Conservation (phyloP, 2,888 invertebrate genomes). For the Microctonus brassicae region DNA sequence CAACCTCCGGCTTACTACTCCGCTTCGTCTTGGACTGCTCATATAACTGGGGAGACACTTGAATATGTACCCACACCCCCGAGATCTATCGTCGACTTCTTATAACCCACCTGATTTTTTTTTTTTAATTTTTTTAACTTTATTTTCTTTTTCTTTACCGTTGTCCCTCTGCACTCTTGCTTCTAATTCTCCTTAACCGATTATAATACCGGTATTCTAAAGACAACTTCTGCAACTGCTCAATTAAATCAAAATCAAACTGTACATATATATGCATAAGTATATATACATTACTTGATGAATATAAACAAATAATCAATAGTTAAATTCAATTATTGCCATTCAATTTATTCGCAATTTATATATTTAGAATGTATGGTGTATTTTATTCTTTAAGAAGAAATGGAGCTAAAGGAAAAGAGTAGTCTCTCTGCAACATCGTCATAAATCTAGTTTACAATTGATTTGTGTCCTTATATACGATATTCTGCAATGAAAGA, state of each 20-base stretch:
- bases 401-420: neutral
- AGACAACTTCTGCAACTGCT: too few species aligned
- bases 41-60: conserved; percentile 24
- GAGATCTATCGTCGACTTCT: neutral
- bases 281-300: too few species aligned
- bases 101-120: neutral
- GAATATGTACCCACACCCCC: conserved; percentile 11
- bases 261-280: too few species aligned
- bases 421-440: neutral
- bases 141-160: neutral
- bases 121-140: neutral
- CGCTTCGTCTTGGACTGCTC: conserved; percentile 30
- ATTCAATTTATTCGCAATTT: too few species aligned
- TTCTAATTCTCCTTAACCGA: neutral
- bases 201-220: too few species aligned
- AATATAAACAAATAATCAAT: too few species aligned
- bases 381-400: too few species aligned
- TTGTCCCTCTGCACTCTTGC: neutral
- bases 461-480: neutral
- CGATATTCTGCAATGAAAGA: neutral
- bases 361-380: too few species aligned
- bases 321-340: too few species aligned
- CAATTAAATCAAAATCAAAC: too few species aligned
- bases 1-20: conserved; percentile 64
- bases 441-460: neutral